These are phyloP conservation scores for Seriola rivoliana DNA, from an alignment of 2,113 vertebrate genomes.

Conservation along the genomic window DNA sequence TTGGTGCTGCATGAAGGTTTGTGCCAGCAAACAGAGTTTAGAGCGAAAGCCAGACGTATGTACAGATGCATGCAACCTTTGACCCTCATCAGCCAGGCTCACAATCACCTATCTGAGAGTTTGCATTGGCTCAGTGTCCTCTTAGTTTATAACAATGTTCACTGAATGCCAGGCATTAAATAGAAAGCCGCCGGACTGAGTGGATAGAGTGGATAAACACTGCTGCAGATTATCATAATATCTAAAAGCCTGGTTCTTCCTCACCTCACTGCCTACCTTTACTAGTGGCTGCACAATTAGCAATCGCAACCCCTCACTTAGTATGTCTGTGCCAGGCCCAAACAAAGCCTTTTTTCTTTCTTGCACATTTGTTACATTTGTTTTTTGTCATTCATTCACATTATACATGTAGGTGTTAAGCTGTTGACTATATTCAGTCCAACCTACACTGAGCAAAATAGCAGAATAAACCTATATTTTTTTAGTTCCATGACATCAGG, in stretches of 20 bases:
- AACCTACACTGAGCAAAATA: not conserved
- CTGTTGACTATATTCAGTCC: not conserved
- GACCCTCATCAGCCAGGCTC: constrained; percentile 6
- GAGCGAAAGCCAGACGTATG: not conserved
- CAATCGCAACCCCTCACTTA: constrained; percentile 25
- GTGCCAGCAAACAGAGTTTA: not conserved
- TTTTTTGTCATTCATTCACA: not conserved
- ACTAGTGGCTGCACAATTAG: constrained; percentile 43
- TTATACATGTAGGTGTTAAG: constrained; percentile 20
- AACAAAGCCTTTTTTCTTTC: not conserved
- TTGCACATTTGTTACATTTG: not conserved
- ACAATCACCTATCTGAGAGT: constrained; percentile 6
- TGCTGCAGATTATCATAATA: constrained; percentile 50
- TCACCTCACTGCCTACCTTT: constrained; percentile 31
- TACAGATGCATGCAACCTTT: constrained; percentile 12
- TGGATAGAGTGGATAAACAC: constrained; percentile 37
- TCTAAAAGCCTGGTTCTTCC: constrained; percentile 49
- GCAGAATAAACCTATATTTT: not conserved
- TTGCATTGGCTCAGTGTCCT: constrained; percentile 22
- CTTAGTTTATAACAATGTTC: constrained; percentile 22
- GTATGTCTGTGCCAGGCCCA: not conserved
- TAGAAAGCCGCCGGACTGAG: constrained; percentile 29
- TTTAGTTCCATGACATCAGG: not conserved
- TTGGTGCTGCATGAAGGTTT: not conserved
- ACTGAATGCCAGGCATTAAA: constrained; percentile 25